Conservation (phyloP, 2,113 vertebrate species). For the Sminthopsis crassicaudata region DNA sequence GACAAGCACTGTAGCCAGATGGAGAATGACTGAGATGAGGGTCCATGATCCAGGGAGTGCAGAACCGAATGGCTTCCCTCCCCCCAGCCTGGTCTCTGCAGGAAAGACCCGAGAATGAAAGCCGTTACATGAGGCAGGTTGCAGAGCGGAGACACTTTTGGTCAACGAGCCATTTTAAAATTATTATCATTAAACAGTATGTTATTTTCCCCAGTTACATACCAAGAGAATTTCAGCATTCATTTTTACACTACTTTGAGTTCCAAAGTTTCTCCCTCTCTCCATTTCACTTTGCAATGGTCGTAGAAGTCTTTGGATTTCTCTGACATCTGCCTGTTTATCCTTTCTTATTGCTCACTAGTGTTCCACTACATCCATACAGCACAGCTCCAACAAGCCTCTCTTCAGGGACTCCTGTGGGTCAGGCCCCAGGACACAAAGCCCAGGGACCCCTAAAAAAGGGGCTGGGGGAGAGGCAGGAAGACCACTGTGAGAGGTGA, state of each 20-base stretch:
- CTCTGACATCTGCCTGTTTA: too few species aligned
- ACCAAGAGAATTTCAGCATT: too few species aligned
- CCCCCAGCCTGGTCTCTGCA: background rate
- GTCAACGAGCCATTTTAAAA: background rate
- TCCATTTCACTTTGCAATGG: too few species aligned
- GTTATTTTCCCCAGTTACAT: too few species aligned
- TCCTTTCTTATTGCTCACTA: too few species aligned
- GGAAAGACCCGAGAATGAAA: background rate
- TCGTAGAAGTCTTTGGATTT: too few species aligned
- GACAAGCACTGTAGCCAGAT: background rate
- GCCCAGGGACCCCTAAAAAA: background rate
- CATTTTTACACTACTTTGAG: too few species aligned
- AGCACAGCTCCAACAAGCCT: background rate
- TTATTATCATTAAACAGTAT: too few species aligned
- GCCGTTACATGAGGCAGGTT: background rate
- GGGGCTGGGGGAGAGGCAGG: background rate
- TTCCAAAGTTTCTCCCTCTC: too few species aligned
- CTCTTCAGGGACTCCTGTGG: background rate
- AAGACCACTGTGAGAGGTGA: background rate
- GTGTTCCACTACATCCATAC: too few species aligned
- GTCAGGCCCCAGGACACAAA: background rate
- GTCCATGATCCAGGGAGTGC: background rate
- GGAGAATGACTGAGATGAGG: background rate
- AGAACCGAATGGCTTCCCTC: background rate
- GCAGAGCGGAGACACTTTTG: background rate